These are phyloP conservation scores for Silurus lanzhouensis DNA, from an alignment of 2,797 vertebrate genomes.

Conservation along the genomic window DNA sequence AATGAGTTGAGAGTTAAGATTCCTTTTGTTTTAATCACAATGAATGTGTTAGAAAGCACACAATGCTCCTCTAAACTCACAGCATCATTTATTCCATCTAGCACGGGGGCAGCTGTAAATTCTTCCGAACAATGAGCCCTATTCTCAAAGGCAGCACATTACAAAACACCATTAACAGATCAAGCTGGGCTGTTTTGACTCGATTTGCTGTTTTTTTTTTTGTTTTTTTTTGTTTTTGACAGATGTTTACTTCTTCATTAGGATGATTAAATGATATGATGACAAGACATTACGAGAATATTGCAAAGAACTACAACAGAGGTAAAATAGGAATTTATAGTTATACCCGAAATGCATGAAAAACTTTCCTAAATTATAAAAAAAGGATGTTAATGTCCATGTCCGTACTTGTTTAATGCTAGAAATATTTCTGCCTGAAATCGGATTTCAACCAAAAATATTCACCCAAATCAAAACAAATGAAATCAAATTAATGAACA, in stretches of 20 bases:
- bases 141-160: conserved; percentile 63
- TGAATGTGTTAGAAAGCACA: conserved; percentile 61
- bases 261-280: conserved; percentile 45
- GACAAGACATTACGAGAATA: conserved; percentile 33
- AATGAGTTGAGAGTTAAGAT: conserved; percentile 45
- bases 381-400: too few species aligned
- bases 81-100: conserved; percentile 59
- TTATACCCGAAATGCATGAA: too few species aligned
- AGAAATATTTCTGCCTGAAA: too few species aligned
- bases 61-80: conserved; percentile 62
- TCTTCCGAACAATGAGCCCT: conserved; percentile 65
- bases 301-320: conserved; percentile 5
- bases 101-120: conserved; percentile 59
- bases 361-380: too few species aligned
- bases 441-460: too few species aligned
- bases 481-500: neutral
- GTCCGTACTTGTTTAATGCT: too few species aligned
- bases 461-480: too few species aligned
- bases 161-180: conserved; percentile 40
- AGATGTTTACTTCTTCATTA: conserved; percentile 39
- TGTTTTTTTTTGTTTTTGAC: neutral
- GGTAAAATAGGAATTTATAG: too few species aligned
- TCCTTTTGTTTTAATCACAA: conserved; percentile 69
- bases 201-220: conserved; percentile 5
- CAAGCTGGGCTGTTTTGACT: conserved; percentile 15